Conservation (phyloP, 2,113 vertebrate genomes). For the Isurus oxyrinchus region DNA sequence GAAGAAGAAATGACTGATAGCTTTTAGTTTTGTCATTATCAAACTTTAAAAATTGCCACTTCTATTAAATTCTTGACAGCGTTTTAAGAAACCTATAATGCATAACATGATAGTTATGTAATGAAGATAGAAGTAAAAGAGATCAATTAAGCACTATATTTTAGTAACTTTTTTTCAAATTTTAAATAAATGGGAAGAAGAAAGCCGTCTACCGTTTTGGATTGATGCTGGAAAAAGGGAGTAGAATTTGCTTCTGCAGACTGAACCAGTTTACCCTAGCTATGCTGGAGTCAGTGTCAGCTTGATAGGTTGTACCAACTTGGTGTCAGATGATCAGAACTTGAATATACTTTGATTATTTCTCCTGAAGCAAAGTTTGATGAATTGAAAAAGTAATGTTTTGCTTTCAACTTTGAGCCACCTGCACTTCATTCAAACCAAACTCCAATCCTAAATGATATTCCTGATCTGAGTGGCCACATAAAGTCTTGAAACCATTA, state of each 20-base stretch:
- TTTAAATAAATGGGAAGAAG: neutral
- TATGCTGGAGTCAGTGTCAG: neutral
- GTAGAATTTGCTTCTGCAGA: neutral
- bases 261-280: neutral
- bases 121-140: neutral
- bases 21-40: neutral
- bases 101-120: neutral
- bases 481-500: neutral
- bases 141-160: neutral
- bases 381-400: neutral
- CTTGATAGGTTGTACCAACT: neutral
- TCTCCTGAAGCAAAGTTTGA: neutral
- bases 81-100: neutral
- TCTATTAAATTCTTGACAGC: neutral
- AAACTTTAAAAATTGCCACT: neutral
- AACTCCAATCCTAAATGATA: neutral
- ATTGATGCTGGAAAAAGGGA: neutral
- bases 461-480: neutral
- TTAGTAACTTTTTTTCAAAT: neutral
- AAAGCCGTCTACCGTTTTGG: neutral
- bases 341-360: neutral
- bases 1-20: neutral
- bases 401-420: neutral
- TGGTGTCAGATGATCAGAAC: neutral
- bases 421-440: neutral